Evolutionary conservation across 2,113 vertebrate genomes (phyloP), one percentile per base, ranked within the genome.

Genomic region (Zapus hudsonius): DNA sequence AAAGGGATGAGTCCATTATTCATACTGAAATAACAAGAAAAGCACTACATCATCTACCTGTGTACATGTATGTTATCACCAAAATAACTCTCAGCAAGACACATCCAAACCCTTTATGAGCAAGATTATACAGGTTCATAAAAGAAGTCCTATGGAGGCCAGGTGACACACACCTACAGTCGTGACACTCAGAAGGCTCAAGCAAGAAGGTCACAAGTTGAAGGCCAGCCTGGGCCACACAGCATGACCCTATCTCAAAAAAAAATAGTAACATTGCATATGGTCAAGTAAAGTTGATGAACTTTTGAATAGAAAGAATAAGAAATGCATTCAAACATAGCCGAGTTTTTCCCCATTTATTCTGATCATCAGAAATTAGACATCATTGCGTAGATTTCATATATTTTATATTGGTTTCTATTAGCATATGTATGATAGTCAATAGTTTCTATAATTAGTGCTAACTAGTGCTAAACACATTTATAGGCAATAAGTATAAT

Each of bases 371-470:
- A 33, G 36, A 74, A 70, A 70, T 10, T 52, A 17, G 82, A 81
- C 27, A 57, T 5, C 4, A 64, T 27, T 38, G 2, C 61, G 17
- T 4, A 70, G 38, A 59, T 27, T 76, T 88, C 29, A 47, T 40
- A 76, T 82, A 72, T 86, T 84, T 89, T 86, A 75, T 42, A 40
- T 36, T 47, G 12, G 6, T 74, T 89, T 85, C 64, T 52, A 27
- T 80, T 75, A 69, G 57, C 55, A 70, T 84, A 4, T 70, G 13
- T 61, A n/a, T 22, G 23, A 19, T 36, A n/a, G 44, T 27, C 81
- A 8, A 63, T 52, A 75, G 55, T 76, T 89, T n/a, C 76, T 40
- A 44, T 27, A 95, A 85, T 69, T 40, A 40, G 86, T 91, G 40
- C 40, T 52, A 88, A 52, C 47, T 87, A 27, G 4, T 79, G 20